Base-by-base conservation (phyloP, 2,113 vertebrate genomes). In the Callipepla californica region DNA sequence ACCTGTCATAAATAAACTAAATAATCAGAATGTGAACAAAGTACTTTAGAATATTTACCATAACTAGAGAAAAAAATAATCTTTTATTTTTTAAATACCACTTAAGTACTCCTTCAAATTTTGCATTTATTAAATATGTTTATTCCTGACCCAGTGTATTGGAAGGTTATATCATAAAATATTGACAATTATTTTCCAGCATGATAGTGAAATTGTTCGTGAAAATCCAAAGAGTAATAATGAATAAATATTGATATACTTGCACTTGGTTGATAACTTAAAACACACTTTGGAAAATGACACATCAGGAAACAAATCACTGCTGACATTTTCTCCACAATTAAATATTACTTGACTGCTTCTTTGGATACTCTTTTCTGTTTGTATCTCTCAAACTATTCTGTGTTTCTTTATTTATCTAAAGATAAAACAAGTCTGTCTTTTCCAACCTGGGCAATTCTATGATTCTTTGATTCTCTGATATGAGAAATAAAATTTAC, bases 1-100 rank as follows among this genome's bases (percentile, higher is more conserved):
- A 13, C 1, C 0, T 2, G 40, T 40, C 11, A 40, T 40, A 40
- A 40, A 40, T 40, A 40, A 40, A 4, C 1, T 8, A 3, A 2
- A 6, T 32, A 85, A 88, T 38, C 4, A 42, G 68, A 88, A 34
- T 17, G 3, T 69, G 58, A 62, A 18, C 3, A 77, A 77, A 76
- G 6, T 57, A 28, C 2, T 23, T 85, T 11, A 4, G 79, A 85
- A 57, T 51, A 51, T 44, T 82, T 61, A 47, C 16, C 16, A 47
- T 8, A 81, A 67, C 48, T 62, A 45, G 2, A 48, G 51, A 36
- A 36, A 40, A 40, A 11, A 40, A 40, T 40, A 40, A 40, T 40
- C 40, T 40, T 40, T 40, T 40, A 4, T 40, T 40, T 40, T 40
- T 40, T 40, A 10, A 40, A 40, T 40, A 40, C 40, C 40, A 40